phyloP scores from a whole-genome alignment of 1,140 invertebrate genomes.

The Drosophila takahashii region DNA sequence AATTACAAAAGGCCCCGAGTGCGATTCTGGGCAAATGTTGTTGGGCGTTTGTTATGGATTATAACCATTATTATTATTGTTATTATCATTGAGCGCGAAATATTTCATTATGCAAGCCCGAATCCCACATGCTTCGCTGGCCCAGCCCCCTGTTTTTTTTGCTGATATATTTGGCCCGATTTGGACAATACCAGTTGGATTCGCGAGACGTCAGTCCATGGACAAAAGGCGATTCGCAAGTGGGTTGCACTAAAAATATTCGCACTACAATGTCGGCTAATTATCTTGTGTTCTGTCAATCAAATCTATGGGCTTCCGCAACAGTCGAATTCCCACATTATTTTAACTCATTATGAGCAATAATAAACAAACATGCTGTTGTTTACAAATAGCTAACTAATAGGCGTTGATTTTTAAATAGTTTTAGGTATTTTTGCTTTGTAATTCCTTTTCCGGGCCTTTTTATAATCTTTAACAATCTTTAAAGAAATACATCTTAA shows the following conservation, averaged over 20 bases:
- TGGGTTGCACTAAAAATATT: constrained; percentile 11
- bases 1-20: constrained; percentile 63
- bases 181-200: constrained; percentile 57
- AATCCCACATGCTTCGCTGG: constrained; percentile 43
- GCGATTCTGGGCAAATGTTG: constrained; percentile 29
- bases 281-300: constrained; percentile 9
- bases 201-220: constrained; percentile 31
- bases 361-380: background rate
- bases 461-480: background rate
- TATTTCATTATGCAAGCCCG: constrained; percentile 36
- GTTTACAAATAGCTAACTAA: constrained; percentile 18
- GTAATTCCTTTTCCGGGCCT: background rate
- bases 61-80: constrained; percentile 42
- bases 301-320: constrained; percentile 1
- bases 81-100: constrained; percentile 46
- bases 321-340: background rate
- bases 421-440: background rate
- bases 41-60: constrained; percentile 20
- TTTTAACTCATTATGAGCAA: background rate
- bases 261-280: constrained; percentile 13
- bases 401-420: background rate
- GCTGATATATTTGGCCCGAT: constrained; percentile 25
- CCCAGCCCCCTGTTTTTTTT: constrained; percentile 32
- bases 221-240: constrained; percentile 1
- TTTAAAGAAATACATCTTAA: background rate